A percentile compares a stretch with the other conserved stretches of the same genome.
phyloP scores from a whole-genome alignment of 2,113 vertebrate species.

The Eudyptes chrysolophus region DNA sequence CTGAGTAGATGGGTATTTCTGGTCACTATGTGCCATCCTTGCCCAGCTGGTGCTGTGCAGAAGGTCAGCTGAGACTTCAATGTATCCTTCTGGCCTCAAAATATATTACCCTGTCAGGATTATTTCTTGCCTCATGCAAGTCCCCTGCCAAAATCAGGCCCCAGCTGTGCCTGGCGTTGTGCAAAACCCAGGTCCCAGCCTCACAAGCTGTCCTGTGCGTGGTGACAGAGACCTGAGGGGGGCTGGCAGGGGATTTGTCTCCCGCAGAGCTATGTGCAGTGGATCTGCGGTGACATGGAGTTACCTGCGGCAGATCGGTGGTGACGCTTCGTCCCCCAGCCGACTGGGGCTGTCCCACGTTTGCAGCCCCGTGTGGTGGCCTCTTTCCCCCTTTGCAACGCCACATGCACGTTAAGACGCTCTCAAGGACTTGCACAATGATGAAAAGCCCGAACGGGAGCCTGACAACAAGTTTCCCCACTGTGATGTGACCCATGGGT shows the following conservation, averaged over 20 bases:
- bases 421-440: background rate
- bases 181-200: background rate
- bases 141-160: background rate
- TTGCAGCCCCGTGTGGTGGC: background rate
- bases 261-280: background rate
- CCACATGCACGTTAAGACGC: fast-evolving
- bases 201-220: fast-evolving
- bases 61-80: background rate
- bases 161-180: background rate
- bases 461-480: background rate
- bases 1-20: background rate
- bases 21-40: background rate
- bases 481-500: background rate
- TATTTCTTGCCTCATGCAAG: background rate
- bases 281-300: background rate
- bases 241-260: background rate
- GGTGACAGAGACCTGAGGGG: background rate
- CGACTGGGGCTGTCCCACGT: fast-evolving
- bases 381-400: background rate
- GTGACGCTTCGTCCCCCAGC: background rate
- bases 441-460: background rate
- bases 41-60: background rate
- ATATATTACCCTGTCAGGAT: background rate
- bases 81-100: background rate
- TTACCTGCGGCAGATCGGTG: fast-evolving